Evolutionary conservation across 1,140 invertebrate species (phyloP).

Genomic region (Sinonovacula constricta): DNA sequence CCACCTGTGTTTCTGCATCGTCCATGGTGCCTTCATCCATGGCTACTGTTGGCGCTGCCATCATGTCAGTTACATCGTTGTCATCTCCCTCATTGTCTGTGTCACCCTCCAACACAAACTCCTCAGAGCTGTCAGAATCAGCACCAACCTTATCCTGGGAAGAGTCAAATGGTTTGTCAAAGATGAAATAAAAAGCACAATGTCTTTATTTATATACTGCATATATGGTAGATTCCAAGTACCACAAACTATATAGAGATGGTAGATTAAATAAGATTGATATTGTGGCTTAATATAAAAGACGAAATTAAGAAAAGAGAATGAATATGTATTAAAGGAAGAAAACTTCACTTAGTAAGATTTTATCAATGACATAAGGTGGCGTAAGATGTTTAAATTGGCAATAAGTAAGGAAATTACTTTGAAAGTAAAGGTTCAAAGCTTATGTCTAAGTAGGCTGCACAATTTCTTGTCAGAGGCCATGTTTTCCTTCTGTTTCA

Average conservation of each 20-base stretch:
- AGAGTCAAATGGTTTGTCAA: too few relatives aligned
- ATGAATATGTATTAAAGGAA: neutral
- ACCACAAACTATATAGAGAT: neutral
- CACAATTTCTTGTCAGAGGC: too few relatives aligned
- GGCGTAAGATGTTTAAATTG: too few relatives aligned
- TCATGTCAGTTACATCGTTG: slow-evolving; percentile 54
- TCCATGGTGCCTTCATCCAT: slow-evolving; percentile 55
- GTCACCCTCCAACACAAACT: slow-evolving; percentile 42
- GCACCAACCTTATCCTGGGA: slow-evolving; percentile 28
- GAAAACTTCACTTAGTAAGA: too few relatives aligned
- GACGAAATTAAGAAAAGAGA: neutral
- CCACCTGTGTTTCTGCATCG: slow-evolving; percentile 18
- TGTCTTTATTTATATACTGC: neutral
- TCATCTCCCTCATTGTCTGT: slow-evolving; percentile 53
- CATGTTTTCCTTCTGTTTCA: too few relatives aligned
- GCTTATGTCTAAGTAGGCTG: too few relatives aligned
- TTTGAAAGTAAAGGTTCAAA: too few relatives aligned
- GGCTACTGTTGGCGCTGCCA: slow-evolving; percentile 61
- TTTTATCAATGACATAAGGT: too few relatives aligned
- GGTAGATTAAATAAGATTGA: neutral
- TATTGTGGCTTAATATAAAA: neutral
- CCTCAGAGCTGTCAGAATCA: slow-evolving; percentile 35
- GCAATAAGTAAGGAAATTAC: too few relatives aligned
- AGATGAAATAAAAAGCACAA: neutral
- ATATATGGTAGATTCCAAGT: neutral